These are phyloP conservation scores for Casuarius casuarius DNA, from an alignment of 2,113 vertebrate genomes.

Conservation along the genomic window DNA sequence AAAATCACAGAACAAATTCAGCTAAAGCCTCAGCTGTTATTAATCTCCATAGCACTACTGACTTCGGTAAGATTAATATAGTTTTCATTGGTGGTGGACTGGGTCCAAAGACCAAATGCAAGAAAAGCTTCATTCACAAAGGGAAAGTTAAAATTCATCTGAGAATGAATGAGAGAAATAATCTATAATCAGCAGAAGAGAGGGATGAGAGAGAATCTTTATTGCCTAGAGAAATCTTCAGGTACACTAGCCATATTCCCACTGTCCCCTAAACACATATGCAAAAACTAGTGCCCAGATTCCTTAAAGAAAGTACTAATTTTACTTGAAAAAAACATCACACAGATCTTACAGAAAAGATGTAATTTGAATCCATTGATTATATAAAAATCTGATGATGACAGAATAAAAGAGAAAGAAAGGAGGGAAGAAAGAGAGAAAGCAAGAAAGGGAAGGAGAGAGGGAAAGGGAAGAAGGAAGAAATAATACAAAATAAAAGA, in stretches of 20 bases:
- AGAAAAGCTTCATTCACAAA: slow-evolving; percentile 15
- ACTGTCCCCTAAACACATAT: background rate
- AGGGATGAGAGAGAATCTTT: background rate
- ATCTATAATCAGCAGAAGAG: background rate
- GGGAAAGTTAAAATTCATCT: background rate
- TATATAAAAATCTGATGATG: slow-evolving; percentile 2
- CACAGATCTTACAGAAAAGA: background rate
- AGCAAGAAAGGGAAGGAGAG: background rate
- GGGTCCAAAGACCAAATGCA: background rate
- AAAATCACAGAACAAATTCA: background rate
- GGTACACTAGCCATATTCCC: background rate
- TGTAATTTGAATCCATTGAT: background rate
- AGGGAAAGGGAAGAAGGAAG: background rate
- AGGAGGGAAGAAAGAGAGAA: background rate
- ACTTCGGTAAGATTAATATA: background rate
- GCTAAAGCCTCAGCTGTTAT: background rate
- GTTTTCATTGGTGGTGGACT: background rate
- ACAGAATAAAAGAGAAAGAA: background rate
- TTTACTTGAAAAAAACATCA: background rate
- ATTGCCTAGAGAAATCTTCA: background rate
- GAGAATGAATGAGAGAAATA: background rate
- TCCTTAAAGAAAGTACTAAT: background rate
- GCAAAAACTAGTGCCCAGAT: no score
- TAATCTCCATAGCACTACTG: background rate
- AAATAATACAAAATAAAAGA: background rate